A percentile compares a stretch with the other conserved stretches of the same genome.
Evolutionary conservation across 2,113 vertebrate species (phyloP).

Genomic region (Pipra filicauda): DNA sequence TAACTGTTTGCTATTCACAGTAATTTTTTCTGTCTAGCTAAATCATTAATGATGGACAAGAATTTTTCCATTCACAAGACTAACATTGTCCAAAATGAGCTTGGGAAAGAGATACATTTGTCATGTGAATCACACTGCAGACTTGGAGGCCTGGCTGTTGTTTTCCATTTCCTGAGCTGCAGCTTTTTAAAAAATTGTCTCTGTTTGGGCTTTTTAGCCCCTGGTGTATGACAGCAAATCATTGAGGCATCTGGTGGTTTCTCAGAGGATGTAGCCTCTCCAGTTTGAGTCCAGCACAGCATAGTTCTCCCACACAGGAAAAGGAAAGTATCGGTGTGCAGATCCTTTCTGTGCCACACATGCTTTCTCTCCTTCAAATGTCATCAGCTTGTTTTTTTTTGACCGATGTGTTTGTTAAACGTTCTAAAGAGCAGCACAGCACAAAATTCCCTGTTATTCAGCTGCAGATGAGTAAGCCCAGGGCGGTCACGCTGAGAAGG

Average conservation of each 20-base stretch:
- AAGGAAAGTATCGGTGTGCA: neutral
- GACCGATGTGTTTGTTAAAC: neutral
- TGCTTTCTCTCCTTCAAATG: neutral
- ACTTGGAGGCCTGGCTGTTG: neutral
- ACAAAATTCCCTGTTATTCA: neutral
- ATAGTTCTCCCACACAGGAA: neutral
- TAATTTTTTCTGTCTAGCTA: neutral
- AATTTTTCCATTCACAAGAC: neutral
- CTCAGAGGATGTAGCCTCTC: neutral
- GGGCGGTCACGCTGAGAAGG: neutral
- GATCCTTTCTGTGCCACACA: neutral
- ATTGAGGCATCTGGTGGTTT: neutral
- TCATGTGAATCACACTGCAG: neutral
- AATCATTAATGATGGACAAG: neutral
- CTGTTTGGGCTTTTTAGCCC: neutral
- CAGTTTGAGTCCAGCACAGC: neutral
- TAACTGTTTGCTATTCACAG: neutral
- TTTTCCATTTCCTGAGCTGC: neutral
- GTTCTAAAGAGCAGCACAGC: neutral
- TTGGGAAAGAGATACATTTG: neutral
- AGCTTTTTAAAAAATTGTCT: neutral
- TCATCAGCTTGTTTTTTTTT: neutral
- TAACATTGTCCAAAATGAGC: neutral
- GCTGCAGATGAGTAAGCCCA: neutral
- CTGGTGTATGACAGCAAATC: neutral